Conservation (phyloP, 2,888 invertebrate species). For the Drosophila mettleri region DNA sequence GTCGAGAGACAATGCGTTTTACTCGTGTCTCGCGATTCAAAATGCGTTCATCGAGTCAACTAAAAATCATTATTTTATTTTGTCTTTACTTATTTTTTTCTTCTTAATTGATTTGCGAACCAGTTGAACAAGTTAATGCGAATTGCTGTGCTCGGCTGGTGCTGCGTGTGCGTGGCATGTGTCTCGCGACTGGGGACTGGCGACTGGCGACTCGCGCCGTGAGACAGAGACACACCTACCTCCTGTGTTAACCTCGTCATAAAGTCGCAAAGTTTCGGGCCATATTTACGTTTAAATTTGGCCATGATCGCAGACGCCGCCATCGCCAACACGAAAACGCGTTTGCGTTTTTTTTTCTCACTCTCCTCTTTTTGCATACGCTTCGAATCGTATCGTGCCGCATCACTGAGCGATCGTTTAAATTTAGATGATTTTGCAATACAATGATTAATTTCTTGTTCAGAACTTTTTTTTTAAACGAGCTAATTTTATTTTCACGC, state of each 20-base stretch:
- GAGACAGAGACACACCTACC: conserved; percentile 47
- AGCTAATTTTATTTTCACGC: conserved; percentile 15
- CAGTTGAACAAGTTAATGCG: conserved; percentile 41
- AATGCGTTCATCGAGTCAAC: conserved; percentile 61
- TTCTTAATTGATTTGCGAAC: conserved; percentile 31
- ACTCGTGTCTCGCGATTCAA: conserved; percentile 42
- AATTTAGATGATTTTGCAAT: conserved; percentile 71
- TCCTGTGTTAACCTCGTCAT: conserved; percentile 53
- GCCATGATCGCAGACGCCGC: conserved; percentile 70
- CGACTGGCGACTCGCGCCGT: conserved; percentile 9
- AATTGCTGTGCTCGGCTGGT: conserved; percentile 13
- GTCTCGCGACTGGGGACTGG: conserved; percentile 37
- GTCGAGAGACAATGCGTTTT: conserved; percentile 46
- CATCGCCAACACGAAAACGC: conserved; percentile 48
- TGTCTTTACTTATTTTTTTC: conserved; percentile 1
- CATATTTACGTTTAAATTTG: conserved; percentile 59
- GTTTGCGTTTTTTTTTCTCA: conserved; percentile 25
- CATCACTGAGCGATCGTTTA: conserved; percentile 47
- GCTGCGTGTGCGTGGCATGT: conserved; percentile 50
- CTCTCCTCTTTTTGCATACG: conserved; percentile 31
- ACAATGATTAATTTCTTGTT: conserved; percentile 63
- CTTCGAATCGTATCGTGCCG: background rate
- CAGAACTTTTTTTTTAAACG: background rate
- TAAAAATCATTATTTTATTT: conserved; percentile 15
- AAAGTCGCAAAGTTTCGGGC: conserved; percentile 25